Evolutionary conservation across 1,140 invertebrate species (phyloP).

Genomic region (Heliconius eleuchia): DNA sequence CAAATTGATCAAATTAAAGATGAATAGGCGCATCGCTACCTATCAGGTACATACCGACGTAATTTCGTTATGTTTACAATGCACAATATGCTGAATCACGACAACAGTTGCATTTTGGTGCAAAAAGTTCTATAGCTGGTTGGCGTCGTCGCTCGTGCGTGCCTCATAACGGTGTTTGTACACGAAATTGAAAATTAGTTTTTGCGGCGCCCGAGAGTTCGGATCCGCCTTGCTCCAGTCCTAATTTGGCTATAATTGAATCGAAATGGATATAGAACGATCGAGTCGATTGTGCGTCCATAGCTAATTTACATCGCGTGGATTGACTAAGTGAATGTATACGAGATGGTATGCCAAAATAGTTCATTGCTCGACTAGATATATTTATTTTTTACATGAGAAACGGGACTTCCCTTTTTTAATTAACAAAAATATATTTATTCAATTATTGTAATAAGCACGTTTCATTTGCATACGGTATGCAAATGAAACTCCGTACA

Average conservation of each 20-base stretch:
- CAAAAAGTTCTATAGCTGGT: constrained; percentile 60
- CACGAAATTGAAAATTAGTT: constrained; percentile 73
- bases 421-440: not conserved
- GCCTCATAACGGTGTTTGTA: constrained; percentile 68
- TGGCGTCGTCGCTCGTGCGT: constrained; percentile 63
- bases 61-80: constrained; percentile 75
- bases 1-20: constrained; percentile 63
- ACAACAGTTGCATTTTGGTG: constrained; percentile 65
- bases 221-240: constrained; percentile 54
- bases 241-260: constrained; percentile 71
- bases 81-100: constrained; percentile 65
- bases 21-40: constrained; percentile 56
- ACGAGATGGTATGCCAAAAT: constrained; percentile 31
- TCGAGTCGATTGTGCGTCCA: constrained; percentile 31
- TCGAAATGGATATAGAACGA: constrained; percentile 54
- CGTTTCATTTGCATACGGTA: not conserved
- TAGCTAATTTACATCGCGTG: constrained; percentile 40
- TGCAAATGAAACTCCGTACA: not conserved
- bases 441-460: not conserved
- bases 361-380: constrained; percentile 17
- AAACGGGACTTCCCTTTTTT: constrained; percentile 7
- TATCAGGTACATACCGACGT: constrained; percentile 55
- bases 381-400: not conserved
- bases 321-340: constrained; percentile 26
- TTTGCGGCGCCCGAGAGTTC: constrained; percentile 58